Conservation (phyloP, 2,888 invertebrate genomes). For the Temnothorax ravouxi region DNA sequence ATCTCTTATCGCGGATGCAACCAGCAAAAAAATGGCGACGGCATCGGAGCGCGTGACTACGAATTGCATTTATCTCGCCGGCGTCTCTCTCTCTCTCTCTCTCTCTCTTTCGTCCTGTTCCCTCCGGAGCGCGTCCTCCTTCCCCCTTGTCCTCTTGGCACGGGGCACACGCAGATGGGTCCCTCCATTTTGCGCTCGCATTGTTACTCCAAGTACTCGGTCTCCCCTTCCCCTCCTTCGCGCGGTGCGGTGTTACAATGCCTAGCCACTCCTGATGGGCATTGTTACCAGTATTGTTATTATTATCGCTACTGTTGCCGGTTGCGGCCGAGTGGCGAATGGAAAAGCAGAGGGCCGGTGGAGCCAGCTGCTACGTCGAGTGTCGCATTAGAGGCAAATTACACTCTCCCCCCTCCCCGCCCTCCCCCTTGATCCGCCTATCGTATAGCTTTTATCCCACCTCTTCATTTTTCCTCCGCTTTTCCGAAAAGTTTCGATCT, state of each 20-base stretch:
- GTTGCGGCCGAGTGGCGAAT: slow-evolving; percentile 79
- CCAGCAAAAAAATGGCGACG: slow-evolving; percentile 14
- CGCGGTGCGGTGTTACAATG: slow-evolving; percentile 78
- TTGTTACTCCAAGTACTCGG: slow-evolving; percentile 85
- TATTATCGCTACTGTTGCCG: slow-evolving; percentile 85
- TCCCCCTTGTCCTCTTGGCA: slow-evolving; percentile 58
- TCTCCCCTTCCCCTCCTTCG: slow-evolving; percentile 52
- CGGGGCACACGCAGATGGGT: slow-evolving; percentile 75
- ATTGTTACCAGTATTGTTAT: slow-evolving; percentile 85
- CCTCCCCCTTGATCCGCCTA: slow-evolving; percentile 28
- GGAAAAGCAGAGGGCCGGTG: slow-evolving; percentile 66
- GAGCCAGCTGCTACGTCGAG: slow-evolving; percentile 82
- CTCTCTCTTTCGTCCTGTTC: slow-evolving; percentile 12
- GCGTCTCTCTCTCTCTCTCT: neutral
- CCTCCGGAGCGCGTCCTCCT: slow-evolving; percentile 12
- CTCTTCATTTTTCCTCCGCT: slow-evolving; percentile 6
- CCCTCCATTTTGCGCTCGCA: slow-evolving; percentile 85
- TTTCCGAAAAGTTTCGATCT: slow-evolving; percentile 28
- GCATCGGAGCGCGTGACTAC: slow-evolving; percentile 25
- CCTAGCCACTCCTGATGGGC: slow-evolving; percentile 82
- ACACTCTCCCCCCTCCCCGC: slow-evolving; percentile 76
- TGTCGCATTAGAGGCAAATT: slow-evolving; percentile 84
- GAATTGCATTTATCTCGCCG: slow-evolving; percentile 36
- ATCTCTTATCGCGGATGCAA: slow-evolving; percentile 13
- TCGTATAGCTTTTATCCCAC: slow-evolving; percentile 40